phyloP scores from a whole-genome alignment of 2,797 vertebrate genomes.

The Labeo calbasu region DNA sequence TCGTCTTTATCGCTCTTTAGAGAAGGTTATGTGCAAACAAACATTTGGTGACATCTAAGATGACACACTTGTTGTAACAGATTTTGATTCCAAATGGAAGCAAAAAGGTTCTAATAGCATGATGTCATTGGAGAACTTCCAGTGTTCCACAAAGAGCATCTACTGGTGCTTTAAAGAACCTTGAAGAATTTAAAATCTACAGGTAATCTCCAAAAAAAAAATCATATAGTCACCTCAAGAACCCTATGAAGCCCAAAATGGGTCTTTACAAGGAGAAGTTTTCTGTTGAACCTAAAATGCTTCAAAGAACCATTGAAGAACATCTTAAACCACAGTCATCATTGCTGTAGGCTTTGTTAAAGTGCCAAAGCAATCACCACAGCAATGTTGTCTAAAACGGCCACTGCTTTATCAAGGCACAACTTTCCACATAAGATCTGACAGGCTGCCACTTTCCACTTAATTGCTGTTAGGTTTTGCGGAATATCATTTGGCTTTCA shows the following conservation, averaged over 20 bases:
- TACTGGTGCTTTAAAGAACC: not conserved
- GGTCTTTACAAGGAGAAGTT: not conserved
- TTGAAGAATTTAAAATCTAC: too few relatives aligned
- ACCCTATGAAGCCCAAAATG: not conserved
- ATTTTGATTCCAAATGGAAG: not conserved
- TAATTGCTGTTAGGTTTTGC: slow-evolving; percentile 8
- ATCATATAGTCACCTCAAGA: not conserved
- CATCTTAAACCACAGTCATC: not conserved
- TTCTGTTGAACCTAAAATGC: not conserved
- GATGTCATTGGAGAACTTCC: not conserved
- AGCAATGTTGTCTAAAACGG: slow-evolving; percentile 6
- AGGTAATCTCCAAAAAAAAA: not conserved
- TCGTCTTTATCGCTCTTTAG: slow-evolving; percentile 68
- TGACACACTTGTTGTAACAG: not conserved
- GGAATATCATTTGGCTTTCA: slow-evolving; percentile 17
- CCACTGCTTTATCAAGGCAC: not conserved
- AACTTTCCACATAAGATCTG: not conserved
- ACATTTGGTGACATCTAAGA: not conserved
- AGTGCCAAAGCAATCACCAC: not conserved
- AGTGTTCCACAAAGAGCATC: not conserved
- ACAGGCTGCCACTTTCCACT: not conserved
- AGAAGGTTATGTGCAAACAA: slow-evolving; percentile 63
- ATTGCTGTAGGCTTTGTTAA: not conserved
- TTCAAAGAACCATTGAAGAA: not conserved
- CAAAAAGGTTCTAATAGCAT: not conserved